These are phyloP conservation scores for Calypte anna DNA, from an alignment of 2,113 vertebrate genomes.

Conservation along the genomic window DNA sequence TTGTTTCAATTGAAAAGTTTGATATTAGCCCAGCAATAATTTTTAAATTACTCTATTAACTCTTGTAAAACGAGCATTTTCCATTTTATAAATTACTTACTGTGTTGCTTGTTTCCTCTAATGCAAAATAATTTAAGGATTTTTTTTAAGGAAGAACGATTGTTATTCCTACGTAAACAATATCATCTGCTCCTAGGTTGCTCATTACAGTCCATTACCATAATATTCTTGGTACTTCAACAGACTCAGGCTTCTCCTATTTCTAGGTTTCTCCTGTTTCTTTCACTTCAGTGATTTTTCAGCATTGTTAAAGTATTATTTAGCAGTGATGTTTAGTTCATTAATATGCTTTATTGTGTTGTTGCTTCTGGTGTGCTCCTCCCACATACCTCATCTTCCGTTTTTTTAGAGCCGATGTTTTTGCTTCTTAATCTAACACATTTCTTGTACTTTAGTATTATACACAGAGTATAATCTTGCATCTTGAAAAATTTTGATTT, in stretches of 20 bases:
- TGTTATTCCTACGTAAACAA: not conserved
- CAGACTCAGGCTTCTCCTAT: not conserved
- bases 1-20: not conserved
- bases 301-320: not conserved
- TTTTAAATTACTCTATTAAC: not conserved
- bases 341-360: not conserved
- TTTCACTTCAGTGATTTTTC: not conserved
- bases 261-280: not conserved
- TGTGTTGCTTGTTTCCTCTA: not conserved
- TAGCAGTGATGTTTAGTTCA: not conserved
- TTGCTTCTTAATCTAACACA: not conserved
- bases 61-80: not conserved
- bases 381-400: accelerated
- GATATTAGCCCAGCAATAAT: not conserved
- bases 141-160: not conserved
- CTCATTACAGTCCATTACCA: not conserved
- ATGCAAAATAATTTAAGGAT: not conserved
- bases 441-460: not conserved
- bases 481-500: not conserved
- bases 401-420: not conserved
- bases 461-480: not conserved
- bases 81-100: not conserved
- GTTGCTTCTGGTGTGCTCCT: not conserved
- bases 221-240: not conserved
- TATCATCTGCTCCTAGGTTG: not conserved